Evolutionary conservation across 2,113 vertebrate genomes (phyloP).

Genomic region (Gorsachius goisagi): DNA sequence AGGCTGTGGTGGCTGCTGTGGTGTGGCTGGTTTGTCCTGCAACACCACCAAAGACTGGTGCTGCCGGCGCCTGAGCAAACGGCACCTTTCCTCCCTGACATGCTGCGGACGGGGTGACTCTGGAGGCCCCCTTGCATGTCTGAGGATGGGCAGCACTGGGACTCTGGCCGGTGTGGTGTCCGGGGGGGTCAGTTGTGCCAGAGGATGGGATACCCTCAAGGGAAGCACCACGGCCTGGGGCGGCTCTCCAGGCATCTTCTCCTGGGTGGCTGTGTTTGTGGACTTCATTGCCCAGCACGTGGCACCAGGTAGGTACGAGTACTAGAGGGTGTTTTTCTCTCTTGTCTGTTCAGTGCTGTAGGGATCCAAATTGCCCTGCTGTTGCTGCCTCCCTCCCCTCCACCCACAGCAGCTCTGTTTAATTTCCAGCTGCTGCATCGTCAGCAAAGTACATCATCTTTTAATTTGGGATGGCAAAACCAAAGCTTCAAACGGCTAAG

Average conservation of each 20-base stretch:
- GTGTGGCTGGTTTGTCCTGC: not conserved
- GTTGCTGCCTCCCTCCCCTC: not conserved
- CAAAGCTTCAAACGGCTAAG: not conserved
- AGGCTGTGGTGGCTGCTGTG: not conserved
- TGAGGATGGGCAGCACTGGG: not conserved
- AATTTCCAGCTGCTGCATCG: not conserved
- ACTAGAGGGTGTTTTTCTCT: not conserved
- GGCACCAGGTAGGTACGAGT: not conserved
- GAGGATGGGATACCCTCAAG: not conserved
- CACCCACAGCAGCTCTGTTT: not conserved
- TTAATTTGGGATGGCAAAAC: not conserved
- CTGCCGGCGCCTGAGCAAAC: not conserved
- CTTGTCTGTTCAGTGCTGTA: not conserved
- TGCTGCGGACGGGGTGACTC: not conserved
- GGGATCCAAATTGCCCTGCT: not conserved
- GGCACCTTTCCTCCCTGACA: not conserved
- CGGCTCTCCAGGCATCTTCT: not conserved
- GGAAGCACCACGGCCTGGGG: not conserved
- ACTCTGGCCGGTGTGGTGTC: not conserved
- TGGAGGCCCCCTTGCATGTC: not conserved
- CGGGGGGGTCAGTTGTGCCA: not conserved
- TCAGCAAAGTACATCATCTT: not conserved
- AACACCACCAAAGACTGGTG: not conserved
- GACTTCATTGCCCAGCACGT: not conserved
- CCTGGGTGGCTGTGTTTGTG: not conserved